Conservation (phyloP, 2,113 vertebrate genomes). For the Ancistrus triradiatus region DNA sequence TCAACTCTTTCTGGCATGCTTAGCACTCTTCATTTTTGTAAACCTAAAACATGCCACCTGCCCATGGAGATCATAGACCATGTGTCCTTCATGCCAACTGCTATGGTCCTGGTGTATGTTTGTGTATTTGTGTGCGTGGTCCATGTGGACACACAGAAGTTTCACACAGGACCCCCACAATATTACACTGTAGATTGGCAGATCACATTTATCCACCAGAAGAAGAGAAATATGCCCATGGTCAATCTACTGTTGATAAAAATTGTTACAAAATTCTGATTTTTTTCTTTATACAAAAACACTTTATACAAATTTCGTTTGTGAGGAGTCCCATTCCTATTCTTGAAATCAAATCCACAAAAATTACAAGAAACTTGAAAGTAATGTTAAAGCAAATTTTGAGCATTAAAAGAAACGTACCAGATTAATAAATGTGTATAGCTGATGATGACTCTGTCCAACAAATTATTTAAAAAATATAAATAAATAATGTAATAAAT, state of each 20-base stretch:
- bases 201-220: constrained; percentile 22
- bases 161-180: constrained; percentile 4
- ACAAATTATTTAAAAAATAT: constrained; percentile 58
- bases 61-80: constrained; percentile 24
- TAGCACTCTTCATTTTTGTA: constrained; percentile 73
- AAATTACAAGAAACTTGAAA: constrained; percentile 61
- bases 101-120: constrained; percentile 29
- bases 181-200: constrained; percentile 1
- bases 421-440: constrained; percentile 42
- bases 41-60: constrained; percentile 35
- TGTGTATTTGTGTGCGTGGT: constrained; percentile 27
- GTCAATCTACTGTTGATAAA: constrained; percentile 90
- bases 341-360: constrained; percentile 71
- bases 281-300: constrained; percentile 88
- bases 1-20: constrained; percentile 80
- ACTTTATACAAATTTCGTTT: constrained; percentile 95
- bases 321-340: constrained; percentile 83
- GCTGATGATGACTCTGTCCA: constrained; percentile 69
- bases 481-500: constrained; percentile 68
- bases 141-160: constrained; percentile 17
- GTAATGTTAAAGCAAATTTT: constrained; percentile 37
- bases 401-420: constrained; percentile 29
- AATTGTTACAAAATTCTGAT: constrained; percentile 95
- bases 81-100: constrained; percentile 29
- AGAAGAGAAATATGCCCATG: constrained; percentile 55